Base-by-base conservation (phyloP, 2,113 vertebrate species). In the Pandion haliaetus region DNA sequence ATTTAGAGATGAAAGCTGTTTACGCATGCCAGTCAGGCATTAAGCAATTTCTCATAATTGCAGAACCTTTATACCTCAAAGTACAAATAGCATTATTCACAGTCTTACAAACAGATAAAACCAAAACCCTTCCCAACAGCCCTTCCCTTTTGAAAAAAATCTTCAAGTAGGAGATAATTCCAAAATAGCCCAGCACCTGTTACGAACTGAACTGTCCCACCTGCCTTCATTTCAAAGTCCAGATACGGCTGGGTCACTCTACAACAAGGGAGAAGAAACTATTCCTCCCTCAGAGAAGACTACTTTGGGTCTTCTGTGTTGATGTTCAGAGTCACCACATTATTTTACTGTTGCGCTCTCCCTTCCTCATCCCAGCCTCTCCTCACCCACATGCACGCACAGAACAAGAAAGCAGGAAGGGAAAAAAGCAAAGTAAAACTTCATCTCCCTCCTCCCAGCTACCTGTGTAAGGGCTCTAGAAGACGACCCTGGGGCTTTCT, bases 81-180 rank as follows among this genome's bases (percentile, higher is more conserved):
- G 90, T 84, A 85, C 81, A 96, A 91, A 76, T 32, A 79, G 67
- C 54, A 88, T 95, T 95, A 93, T 84, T 93, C 95, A 91, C 36
- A 82, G 72, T 18, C 74, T 95, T 71, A 79, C 66, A 94, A 91
- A 88, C 59, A 82, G 88, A 90, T 52, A 93, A 92, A 90, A 34
- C 14, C 59, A 85, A 69, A 82, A 74, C 61, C 45, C 38, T 82
- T 59, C 70, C 32, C 44, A 77, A 18, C n/a, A 79, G 9, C 36
- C n/a, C 20, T 50, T 89, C 54, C 23, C 19, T 91, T 54, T 12
- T 6, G 17, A 12, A 28, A 47, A 59, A 82, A 61, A 54, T 17
- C n/a, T 91, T 76, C 34, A 67, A 92, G 69, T 44, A 77, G 31
- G 80, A 82, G 31, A 76, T 63, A 86, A 86, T 5, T 79, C 34